These are phyloP conservation scores for Rhinogobius similis DNA, from an alignment of 2,113 vertebrate genomes.

Conservation along the genomic window DNA sequence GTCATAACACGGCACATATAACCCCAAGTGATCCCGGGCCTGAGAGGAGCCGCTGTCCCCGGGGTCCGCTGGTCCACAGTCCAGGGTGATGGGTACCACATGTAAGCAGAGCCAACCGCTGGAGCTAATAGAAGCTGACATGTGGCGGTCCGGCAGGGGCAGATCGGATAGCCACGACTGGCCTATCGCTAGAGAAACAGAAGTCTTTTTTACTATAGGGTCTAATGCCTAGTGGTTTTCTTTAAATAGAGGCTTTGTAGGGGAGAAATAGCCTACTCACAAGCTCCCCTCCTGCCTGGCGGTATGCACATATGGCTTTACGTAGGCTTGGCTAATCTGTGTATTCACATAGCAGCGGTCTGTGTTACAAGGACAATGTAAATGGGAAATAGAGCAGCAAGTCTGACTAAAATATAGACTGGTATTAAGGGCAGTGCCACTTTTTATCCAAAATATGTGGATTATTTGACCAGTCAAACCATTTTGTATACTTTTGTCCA, in stretches of 20 bases:
- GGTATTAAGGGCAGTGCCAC: neutral
- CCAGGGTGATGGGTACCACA: constrained; percentile 61
- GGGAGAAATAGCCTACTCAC: constrained; percentile 21
- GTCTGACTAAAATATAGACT: neutral
- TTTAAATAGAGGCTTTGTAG: constrained; percentile 63
- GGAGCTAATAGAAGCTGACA: constrained; percentile 59
- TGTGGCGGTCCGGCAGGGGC: constrained; percentile 45
- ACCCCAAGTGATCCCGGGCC: constrained; percentile 50
- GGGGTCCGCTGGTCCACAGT: constrained; percentile 38
- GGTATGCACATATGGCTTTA: constrained; percentile 4
- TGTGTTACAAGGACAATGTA: constrained; percentile 1
- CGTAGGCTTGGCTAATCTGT: constrained; percentile 12
- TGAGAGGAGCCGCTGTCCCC: constrained; percentile 42
- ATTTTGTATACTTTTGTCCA: neutral
- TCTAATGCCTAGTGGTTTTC: constrained; percentile 8
- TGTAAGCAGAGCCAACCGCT: constrained; percentile 51
- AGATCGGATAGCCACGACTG: constrained; percentile 45
- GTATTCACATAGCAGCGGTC: constrained; percentile 13
- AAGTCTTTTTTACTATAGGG: constrained; percentile 29
- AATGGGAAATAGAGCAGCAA: constrained; percentile 1
- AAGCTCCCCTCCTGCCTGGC: constrained; percentile 2
- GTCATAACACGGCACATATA: constrained; percentile 62
- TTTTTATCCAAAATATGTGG: neutral
- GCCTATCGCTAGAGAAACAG: constrained; percentile 34
- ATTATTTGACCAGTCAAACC: neutral